Percentiles rank a stretch among this genome's conserved stretches.
Evolutionary conservation across 2,888 invertebrate species (phyloP).

Genomic region (Diachrysia chrysitis): DNA sequence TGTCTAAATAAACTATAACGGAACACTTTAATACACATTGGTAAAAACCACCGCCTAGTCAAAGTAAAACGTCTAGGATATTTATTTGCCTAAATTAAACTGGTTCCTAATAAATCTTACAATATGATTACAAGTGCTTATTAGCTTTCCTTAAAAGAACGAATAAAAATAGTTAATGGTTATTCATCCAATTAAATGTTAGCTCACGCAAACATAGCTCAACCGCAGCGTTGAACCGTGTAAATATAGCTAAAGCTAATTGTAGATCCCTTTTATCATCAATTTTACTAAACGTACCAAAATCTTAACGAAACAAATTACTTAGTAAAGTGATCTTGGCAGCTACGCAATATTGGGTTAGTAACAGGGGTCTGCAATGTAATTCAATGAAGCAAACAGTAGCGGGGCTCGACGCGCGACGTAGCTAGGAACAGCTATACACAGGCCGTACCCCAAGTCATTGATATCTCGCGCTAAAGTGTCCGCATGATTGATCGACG

Average conservation of each 20-base stretch:
- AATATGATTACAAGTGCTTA: too few species aligned
- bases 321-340: slow-evolving; percentile 57
- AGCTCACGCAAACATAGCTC: slow-evolving; percentile 30
- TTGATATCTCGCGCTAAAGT: slow-evolving; percentile 70
- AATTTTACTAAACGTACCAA: slow-evolving; percentile 49
- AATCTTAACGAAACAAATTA: slow-evolving; percentile 61
- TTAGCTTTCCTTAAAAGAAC: slow-evolving; percentile 1
- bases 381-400: slow-evolving; percentile 65
- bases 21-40: too few species aligned
- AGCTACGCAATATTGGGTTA: slow-evolving; percentile 57
- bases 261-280: slow-evolving; percentile 49
- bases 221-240: slow-evolving; percentile 22
- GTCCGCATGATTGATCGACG: slow-evolving; percentile 79
- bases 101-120: background rate
- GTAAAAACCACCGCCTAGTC: too few species aligned
- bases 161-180: slow-evolving; percentile 22
- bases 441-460: slow-evolving; percentile 57
- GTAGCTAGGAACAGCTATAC: slow-evolving; percentile 36
- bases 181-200: slow-evolving; percentile 36
- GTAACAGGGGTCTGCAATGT: slow-evolving; percentile 55
- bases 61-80: background rate
- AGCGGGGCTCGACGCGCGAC: slow-evolving; percentile 28
- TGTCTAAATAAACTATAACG: background rate
- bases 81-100: background rate
- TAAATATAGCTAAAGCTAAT: slow-evolving; percentile 48